Evolutionary conservation across 2,888 invertebrate species (phyloP), one percentile per base, ranked within the genome.

Genomic region (Tenthredo scrophulariae): DNA sequence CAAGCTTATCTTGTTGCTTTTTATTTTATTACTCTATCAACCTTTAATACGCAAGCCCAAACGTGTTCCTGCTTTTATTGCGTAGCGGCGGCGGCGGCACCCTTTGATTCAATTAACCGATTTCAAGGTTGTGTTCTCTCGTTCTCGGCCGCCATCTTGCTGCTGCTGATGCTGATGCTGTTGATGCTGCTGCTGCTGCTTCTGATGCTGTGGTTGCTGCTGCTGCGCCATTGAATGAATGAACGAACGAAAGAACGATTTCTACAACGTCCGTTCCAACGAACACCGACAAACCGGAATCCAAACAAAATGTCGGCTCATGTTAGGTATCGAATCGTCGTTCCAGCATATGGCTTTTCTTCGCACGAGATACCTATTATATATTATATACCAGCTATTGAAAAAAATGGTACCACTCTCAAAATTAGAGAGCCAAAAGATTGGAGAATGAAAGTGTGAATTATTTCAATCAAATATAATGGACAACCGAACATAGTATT

Each of bases 41-140:
- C 88, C 89, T 88, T 89, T 90, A 92, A 91, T 89, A 90, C 91
- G 88, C 90, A 91, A 90, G 90, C 89, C 90, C 88, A 88, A 88
- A 87, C 91, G 88, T 89, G 90, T 89, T 90, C 90, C 89, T 90
- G 90, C 90, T 92, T 91, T 93, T 93, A 93, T 91, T 92, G 92
- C 91, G 91, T 90, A 89, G 88, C 91, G 88, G 89, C 89, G 88
- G 89, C 89, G 92, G 91, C 93, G 93, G 93, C 91, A 89, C 90
- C 92, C 92, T 93, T 93, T 93, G 92, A 91, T 92, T 93, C 92
- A 93, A 93, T 93, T 93, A 93, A 91, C 87, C 86, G 82, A 92
- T 89, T 89, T 90, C 87, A 88, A 89, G 89, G 89, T 89, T 88
- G 89, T 87, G 89, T 89, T 90, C 89, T 89, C 87, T 88, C 85